These are phyloP conservation scores for Stictocephala bisonia DNA, from an alignment of 2,888 invertebrate genomes.

Conservation along the genomic window DNA sequence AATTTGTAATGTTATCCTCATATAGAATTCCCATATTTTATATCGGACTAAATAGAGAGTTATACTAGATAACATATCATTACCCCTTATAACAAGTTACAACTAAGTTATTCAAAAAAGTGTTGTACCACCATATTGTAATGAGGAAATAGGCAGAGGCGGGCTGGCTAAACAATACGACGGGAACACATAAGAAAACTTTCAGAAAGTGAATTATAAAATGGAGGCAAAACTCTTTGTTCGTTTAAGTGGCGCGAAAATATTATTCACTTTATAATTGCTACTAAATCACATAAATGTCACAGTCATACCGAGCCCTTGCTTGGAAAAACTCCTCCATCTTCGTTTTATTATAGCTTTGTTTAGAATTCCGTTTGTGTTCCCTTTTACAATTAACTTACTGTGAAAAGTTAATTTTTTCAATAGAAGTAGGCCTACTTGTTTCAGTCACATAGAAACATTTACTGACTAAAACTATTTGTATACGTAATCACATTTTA, in stretches of 20 bases:
- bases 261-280: constrained; percentile 43
- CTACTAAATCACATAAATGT: constrained; percentile 40
- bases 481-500: too few relatives aligned
- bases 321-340: constrained; percentile 32
- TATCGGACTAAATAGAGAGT: too few relatives aligned
- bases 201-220: constrained; percentile 40
- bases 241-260: constrained; percentile 33
- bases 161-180: constrained; percentile 24
- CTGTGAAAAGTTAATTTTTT: too few relatives aligned
- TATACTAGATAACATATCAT: too few relatives aligned
- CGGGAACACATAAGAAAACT: constrained; percentile 31
- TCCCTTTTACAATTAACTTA: not conserved
- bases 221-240: constrained; percentile 33
- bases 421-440: too few relatives aligned
- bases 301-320: constrained; percentile 24
- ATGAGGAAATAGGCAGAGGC: constrained; percentile 10
- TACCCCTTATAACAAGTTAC: too few relatives aligned
- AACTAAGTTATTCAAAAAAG: too few relatives aligned
- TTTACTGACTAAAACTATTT: too few relatives aligned
- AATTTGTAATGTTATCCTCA: too few relatives aligned
- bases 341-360: not conserved
- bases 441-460: too few relatives aligned
- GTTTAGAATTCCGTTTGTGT: not conserved
- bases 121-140: constrained; percentile 14
- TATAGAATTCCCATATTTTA: too few relatives aligned